phyloP scores from a whole-genome alignment of 2,888 invertebrate species.

The Limnephilus auricula region DNA sequence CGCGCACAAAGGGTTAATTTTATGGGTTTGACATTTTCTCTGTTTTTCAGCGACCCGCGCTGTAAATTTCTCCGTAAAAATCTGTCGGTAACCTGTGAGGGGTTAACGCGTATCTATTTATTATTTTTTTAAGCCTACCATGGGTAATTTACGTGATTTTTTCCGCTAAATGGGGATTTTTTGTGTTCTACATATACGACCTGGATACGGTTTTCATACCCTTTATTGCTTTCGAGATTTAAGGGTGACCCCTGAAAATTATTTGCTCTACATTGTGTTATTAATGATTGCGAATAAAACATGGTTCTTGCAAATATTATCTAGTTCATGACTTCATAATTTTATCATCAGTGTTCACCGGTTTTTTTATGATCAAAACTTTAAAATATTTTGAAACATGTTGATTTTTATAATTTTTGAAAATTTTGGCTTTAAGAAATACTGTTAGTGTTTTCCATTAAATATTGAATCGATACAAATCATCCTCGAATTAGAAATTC shows the following conservation, averaged over 20 bases:
- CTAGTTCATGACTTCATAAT: background rate
- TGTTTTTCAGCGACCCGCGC: constrained; percentile 63
- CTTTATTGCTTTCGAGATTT: constrained; percentile 10
- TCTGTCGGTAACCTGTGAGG: constrained; percentile 37
- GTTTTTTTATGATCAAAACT: too few species aligned
- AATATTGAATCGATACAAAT: too few species aligned
- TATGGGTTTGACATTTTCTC: constrained; percentile 67
- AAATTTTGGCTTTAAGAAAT: too few species aligned
- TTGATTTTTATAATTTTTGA: too few species aligned
- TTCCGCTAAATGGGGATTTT: constrained; percentile 47
- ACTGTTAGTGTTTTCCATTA: too few species aligned
- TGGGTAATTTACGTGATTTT: constrained; percentile 48
- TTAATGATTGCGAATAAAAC: background rate
- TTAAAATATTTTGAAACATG: too few species aligned
- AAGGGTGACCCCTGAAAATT: background rate
- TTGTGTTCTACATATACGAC: constrained; percentile 56
- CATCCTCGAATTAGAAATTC: too few species aligned
- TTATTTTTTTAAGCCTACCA: background rate
- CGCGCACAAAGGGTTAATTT: constrained; percentile 66
- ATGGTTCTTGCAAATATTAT: background rate
- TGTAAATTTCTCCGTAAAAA: constrained; percentile 56
- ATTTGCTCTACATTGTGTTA: background rate
- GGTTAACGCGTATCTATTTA: background rate
- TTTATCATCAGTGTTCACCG: background rate
- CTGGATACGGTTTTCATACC: constrained; percentile 51